Evolutionary conservation across 2,797 vertebrate species (phyloP).

Genomic region (Diplodus puntazzo): DNA sequence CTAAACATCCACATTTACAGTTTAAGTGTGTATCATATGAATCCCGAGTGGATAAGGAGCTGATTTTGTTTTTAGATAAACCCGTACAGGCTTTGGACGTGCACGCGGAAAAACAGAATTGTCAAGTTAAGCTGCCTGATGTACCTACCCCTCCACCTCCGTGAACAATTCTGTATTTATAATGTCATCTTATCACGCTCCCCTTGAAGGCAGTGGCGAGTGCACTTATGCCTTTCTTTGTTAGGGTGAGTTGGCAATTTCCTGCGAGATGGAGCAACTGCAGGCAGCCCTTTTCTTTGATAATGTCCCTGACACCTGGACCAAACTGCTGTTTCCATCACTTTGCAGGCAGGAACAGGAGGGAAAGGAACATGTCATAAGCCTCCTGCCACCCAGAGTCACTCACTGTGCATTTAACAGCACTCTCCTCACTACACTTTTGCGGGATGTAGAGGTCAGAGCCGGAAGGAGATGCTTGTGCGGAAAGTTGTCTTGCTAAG

Average conservation of each 20-base stretch:
- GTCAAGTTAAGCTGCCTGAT: slow-evolving; percentile 87
- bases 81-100: slow-evolving; percentile 45
- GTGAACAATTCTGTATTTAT: slow-evolving; percentile 90
- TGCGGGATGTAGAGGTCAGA: slow-evolving; percentile 70
- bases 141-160: slow-evolving; percentile 86
- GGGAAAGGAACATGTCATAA: slow-evolving; percentile 85
- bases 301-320: slow-evolving; percentile 96
- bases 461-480: slow-evolving; percentile 54
- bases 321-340: slow-evolving; percentile 93
- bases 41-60: slow-evolving; percentile 39
- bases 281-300: slow-evolving; percentile 93
- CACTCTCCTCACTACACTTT: slow-evolving; percentile 74
- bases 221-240: slow-evolving; percentile 98
- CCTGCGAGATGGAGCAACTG: slow-evolving; percentile 93
- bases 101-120: slow-evolving; percentile 72
- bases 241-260: slow-evolving; percentile 99
- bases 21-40: slow-evolving; percentile 14
- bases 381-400: slow-evolving; percentile 76
- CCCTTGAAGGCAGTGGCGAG: slow-evolving; percentile 92
- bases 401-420: slow-evolving; percentile 78
- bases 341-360: slow-evolving; percentile 81
- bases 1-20: slow-evolving; percentile 34
- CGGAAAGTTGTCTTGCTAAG: slow-evolving; percentile 61
- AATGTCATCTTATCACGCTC: slow-evolving; percentile 95
- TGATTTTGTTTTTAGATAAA: slow-evolving; percentile 68